Conservation (phyloP, 1,140 invertebrate genomes). For the Asobara japonica region DNA sequence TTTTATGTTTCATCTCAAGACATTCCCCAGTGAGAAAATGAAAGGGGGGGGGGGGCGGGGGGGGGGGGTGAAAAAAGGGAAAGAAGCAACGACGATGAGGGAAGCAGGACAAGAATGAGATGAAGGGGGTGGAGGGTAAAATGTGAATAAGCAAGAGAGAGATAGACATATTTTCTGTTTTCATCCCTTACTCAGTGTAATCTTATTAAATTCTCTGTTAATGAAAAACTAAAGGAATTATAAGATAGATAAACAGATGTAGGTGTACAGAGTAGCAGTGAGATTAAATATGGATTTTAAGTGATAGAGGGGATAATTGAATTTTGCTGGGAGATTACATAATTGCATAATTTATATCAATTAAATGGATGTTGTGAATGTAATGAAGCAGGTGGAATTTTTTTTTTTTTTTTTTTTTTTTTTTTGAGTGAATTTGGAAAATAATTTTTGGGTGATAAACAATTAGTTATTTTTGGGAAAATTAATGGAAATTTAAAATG, state of each 20-base stretch:
- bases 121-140: too few relatives aligned
- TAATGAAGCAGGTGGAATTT: too few relatives aligned
- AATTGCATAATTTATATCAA: neutral
- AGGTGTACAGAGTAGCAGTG: too few relatives aligned
- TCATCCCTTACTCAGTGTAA: constrained; percentile 11
- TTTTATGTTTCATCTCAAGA: constrained; percentile 21
- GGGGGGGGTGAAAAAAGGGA: neutral
- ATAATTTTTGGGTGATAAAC: neutral
- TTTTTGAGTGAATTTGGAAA: neutral
- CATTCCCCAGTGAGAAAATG: constrained; percentile 7
- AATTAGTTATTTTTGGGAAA: too few relatives aligned
- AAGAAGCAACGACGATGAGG: neutral
- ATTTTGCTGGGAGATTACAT: neutral
- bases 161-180: neutral
- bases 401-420: too few relatives aligned
- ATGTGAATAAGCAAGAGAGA: neutral
- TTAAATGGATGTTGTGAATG: too few relatives aligned
- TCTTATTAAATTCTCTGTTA: constrained; percentile 16
- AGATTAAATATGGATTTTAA: neutral
- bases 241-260: neutral
- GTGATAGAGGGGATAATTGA: neutral
- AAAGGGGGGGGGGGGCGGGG: neutral
- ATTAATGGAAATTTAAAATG: too few relatives aligned
- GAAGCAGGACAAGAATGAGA: neutral
- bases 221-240: constrained; percentile 12